phyloP scores from a whole-genome alignment of 1,140 invertebrate species.

The Yoshiicerus persimilis region DNA sequence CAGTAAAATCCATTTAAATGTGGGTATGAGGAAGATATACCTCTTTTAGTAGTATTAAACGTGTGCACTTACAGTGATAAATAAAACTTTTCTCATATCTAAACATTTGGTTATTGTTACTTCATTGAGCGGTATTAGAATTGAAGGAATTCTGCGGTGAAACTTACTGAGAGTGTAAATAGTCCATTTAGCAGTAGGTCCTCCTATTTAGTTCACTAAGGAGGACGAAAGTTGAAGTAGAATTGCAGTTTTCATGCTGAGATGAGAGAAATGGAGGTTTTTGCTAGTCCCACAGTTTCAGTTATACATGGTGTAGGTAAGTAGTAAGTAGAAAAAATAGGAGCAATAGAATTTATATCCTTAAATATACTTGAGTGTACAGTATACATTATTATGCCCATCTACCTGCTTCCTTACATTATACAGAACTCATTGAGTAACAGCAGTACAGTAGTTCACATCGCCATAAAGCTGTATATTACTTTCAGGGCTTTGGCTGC shows the following conservation, averaged over 20 bases:
- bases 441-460: not conserved
- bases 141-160: not conserved
- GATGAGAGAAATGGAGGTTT: not conserved
- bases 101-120: not conserved
- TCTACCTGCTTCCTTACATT: too few relatives aligned
- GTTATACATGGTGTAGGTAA: not conserved
- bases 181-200: not conserved
- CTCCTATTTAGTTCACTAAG: not conserved
- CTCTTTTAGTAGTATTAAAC: too few relatives aligned
- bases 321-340: not conserved
- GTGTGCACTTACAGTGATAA: too few relatives aligned
- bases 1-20: too few relatives aligned
- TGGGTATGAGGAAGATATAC: too few relatives aligned
- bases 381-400: too few relatives aligned
- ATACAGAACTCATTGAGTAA: too few relatives aligned
- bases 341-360: conserved; percentile 1
- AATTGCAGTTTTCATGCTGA: not conserved
- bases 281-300: not conserved
- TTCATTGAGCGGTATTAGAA: not conserved
- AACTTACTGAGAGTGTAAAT: not conserved
- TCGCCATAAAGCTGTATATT: not conserved
- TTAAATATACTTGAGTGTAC: not conserved
- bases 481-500: not conserved
- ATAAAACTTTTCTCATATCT: too few relatives aligned
- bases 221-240: not conserved